Evolutionary conservation across 1,140 invertebrate species (phyloP).

Genomic region (Nasonia giraulti): DNA sequence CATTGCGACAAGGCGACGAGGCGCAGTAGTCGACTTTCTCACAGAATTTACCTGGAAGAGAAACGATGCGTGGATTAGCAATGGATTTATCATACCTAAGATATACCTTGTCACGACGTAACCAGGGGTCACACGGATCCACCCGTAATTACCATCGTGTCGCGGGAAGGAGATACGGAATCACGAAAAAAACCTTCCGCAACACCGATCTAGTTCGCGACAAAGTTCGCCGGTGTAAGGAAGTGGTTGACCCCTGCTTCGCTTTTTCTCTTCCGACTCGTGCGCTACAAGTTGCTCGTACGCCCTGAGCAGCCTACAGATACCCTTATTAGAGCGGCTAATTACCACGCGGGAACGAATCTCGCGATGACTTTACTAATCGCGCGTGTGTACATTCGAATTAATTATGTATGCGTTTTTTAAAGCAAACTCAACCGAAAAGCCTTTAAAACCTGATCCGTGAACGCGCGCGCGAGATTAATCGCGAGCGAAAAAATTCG

Average conservation of each 20-base stretch:
- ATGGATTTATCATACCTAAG: neutral
- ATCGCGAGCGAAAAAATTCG: no score
- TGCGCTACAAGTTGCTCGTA: no score
- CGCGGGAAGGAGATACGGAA: neutral
- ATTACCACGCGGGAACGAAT: neutral
- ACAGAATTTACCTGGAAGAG: slow-evolving; percentile 85
- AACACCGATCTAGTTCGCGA: slow-evolving; percentile 22
- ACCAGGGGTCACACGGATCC: neutral
- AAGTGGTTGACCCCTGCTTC: neutral
- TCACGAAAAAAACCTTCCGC: slow-evolving; percentile 24
- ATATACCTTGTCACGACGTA: neutral
- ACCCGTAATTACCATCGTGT: slow-evolving; percentile 18
- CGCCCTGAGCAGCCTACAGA: no score
- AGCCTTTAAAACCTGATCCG: no score
- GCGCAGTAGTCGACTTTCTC: slow-evolving; percentile 92
- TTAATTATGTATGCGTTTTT: neutral
- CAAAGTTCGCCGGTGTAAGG: neutral
- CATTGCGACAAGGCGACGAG: slow-evolving; percentile 90
- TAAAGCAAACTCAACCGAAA: no score
- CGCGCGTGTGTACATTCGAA: neutral
- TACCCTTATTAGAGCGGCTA: neutral
- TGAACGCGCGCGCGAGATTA: no score
- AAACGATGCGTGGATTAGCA: slow-evolving; percentile 51
- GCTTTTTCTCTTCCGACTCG: no score
- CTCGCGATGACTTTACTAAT: no score